Base-by-base conservation (phyloP, 1,140 invertebrate species). In the Xylocopa sonorina region DNA sequence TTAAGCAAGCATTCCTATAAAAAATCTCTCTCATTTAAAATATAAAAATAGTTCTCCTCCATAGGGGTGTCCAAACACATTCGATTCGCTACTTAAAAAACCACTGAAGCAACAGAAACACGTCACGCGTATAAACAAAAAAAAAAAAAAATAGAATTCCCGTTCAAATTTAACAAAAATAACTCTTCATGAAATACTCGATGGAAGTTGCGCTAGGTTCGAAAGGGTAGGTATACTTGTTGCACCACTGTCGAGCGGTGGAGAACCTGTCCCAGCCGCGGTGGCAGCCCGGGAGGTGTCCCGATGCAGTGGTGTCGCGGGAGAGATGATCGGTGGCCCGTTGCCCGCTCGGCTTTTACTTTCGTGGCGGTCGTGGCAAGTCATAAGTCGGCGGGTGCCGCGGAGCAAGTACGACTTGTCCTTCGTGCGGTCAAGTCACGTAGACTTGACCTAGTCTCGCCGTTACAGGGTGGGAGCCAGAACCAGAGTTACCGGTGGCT, bases 361-460 rank as follows among this genome's bases (percentile, higher is more conserved):
- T 85, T 86, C 80, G 78, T 85, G 66, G 66, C 67, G 34, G 64
- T 51, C n/a, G 64, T 27, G 64, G 46, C 64, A 51, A 68, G 64
- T 68, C 64, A 67, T 46, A 73, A 66, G 80, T 76, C 78, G 69
- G 48, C 55, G 80, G n/a, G 77, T 66, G 34, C 41, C 75, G 79
- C 55, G 72, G 73, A 79, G 63, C 85, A 83, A 85, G 80, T 86
- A 83, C 73, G 55, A 85, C 76, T 82, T 86, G 85, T 86, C 85
- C 85, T 86, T 86, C 80, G 81, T 73, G 63, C 85, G 85, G 84
- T 86, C 85, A 81, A 86, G 84, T 85, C 80, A 78, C 81, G 84
- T 86, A 86, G 77, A 86, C 85, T 86, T 86, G 85, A 86, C 85
- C 85, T 86, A 86, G 85, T 86, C 80, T 83, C 73, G 34, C n/a